A percentile compares a stretch with the other conserved stretches of the same genome.
Conservation (phyloP, 2,113 vertebrate species). For the Lasiurus cinereus region DNA sequence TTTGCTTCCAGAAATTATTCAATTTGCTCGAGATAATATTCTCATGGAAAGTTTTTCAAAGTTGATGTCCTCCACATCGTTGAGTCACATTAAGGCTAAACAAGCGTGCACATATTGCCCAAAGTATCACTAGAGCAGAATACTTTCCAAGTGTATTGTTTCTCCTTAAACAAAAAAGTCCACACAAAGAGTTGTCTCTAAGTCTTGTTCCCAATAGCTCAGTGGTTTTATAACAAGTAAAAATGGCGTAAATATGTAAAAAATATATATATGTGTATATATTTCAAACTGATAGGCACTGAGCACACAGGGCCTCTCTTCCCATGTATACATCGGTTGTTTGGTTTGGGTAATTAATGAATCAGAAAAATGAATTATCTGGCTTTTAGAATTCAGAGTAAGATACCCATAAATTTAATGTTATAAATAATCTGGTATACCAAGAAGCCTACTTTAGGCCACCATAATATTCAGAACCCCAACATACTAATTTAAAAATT, state of each 20-base stretch:
- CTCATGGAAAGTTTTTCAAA: slow-evolving; percentile 86
- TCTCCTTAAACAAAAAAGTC: slow-evolving; percentile 83
- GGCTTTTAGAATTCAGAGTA: slow-evolving; percentile 88
- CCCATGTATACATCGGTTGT: slow-evolving; percentile 86
- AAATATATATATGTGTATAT: slow-evolving; percentile 80
- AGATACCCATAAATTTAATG: slow-evolving; percentile 88
- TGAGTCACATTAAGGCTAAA: slow-evolving; percentile 89
- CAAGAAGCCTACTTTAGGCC: slow-evolving; percentile 93
- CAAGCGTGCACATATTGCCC: slow-evolving; percentile 86
- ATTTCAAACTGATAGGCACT: slow-evolving; percentile 89
- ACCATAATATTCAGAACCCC: slow-evolving; percentile 91
- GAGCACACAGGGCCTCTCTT: slow-evolving; percentile 88
- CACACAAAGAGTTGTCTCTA: slow-evolving; percentile 82
- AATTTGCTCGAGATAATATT: slow-evolving; percentile 88
- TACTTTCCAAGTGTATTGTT: slow-evolving; percentile 86
- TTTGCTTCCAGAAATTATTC: slow-evolving; percentile 90
- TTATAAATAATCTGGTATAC: slow-evolving; percentile 91
- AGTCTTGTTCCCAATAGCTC: slow-evolving; percentile 91
- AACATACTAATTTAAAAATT: slow-evolving; percentile 91
- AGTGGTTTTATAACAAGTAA: slow-evolving; percentile 90
- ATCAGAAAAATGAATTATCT: slow-evolving; percentile 87
- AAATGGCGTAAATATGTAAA: slow-evolving; percentile 84
- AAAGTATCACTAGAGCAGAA: slow-evolving; percentile 84
- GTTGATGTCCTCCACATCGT: slow-evolving; percentile 86
- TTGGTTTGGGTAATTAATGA: slow-evolving; percentile 89